phyloP scores from a whole-genome alignment of 2,888 invertebrate genomes.

The Vandiemenella viatica region DNA sequence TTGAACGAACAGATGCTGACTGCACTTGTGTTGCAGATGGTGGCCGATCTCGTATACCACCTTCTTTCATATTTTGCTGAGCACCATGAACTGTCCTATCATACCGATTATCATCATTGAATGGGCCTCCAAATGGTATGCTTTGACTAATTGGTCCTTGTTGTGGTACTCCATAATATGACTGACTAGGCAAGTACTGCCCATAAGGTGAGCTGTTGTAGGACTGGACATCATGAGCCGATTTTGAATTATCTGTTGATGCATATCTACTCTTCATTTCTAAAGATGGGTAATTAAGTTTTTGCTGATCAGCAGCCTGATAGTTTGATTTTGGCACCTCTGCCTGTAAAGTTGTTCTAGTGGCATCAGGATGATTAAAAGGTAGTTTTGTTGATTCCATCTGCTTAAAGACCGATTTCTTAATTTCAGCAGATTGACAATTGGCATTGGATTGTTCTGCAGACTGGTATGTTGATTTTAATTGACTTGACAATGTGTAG shows the following conservation, averaged over 20 bases:
- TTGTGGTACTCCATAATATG: slow-evolving; percentile 1
- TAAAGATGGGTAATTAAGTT: background rate
- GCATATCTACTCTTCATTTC: background rate
- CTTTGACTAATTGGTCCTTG: background rate
- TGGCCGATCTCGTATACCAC: background rate
- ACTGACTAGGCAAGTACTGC: background rate
- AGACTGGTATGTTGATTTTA: background rate
- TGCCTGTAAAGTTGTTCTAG: background rate
- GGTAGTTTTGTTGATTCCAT: background rate
- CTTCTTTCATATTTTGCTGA: background rate
- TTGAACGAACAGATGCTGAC: background rate
- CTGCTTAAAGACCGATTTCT: background rate
- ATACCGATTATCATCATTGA: background rate
- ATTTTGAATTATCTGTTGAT: background rate
- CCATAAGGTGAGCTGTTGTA: background rate
- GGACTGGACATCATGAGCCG: background rate
- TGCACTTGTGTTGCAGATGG: background rate
- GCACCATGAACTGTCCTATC: background rate
- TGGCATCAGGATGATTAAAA: background rate
- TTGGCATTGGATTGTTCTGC: background rate
- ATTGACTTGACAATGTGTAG: background rate
- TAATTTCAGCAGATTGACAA: background rate
- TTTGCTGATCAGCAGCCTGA: background rate
- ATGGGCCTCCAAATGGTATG: slow-evolving; percentile 3
- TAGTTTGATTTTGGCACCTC: background rate